Evolutionary conservation across 2,888 invertebrate genomes (phyloP), one percentile per base, ranked within the genome.

Genomic region (Phymatocera aterrima): DNA sequence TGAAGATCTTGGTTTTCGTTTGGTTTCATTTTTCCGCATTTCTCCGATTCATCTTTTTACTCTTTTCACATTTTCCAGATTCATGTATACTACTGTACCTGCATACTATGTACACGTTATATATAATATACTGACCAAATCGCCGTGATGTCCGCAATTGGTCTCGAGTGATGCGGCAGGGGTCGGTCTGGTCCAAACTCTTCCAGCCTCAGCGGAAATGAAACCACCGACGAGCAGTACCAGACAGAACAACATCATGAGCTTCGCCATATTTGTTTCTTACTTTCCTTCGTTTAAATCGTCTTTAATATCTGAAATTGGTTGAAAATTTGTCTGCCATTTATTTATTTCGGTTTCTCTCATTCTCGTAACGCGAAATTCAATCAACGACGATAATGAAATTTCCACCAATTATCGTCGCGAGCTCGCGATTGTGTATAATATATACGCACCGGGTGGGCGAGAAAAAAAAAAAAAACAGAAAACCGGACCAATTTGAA

Each of bases 121-220:
- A 1, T 18, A 6, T 12, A 0, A 31, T 72, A 8, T 83, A 88
- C 89, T 88, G 46, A 89, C 89, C 31, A 82, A 54, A 79, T 88
- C 88, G 75, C 90, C 89, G 57, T 89, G 88, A 65, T 83, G 80
- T 10, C 86, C 84, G 60, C 87, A 88, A 1, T 0, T 46, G 18
- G 1, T 68, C 4, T 70, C 1, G 34, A 2, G 60, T 28, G n/a
- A n/a, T n/a, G 3, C 12, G 12, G 8, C 3, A 5, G 8, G 3
- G 2, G 18, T 24, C 60, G 60, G n/a, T 15, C 24, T 1, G 1
- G 60, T 28, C 18, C 51, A 1, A 12, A 8, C 1, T 37, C 18
- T 64, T 8, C 18, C 64, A 18, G 82, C n/a, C 5, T 84, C 83
- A 12, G 83, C 88, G 15, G 81, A 80, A 79, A 88, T 85, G 51